Percentiles rank a stretch among this genome's conserved stretches.
Evolutionary conservation across 2,797 vertebrate genomes (phyloP).

Genomic region (Anableps anableps): DNA sequence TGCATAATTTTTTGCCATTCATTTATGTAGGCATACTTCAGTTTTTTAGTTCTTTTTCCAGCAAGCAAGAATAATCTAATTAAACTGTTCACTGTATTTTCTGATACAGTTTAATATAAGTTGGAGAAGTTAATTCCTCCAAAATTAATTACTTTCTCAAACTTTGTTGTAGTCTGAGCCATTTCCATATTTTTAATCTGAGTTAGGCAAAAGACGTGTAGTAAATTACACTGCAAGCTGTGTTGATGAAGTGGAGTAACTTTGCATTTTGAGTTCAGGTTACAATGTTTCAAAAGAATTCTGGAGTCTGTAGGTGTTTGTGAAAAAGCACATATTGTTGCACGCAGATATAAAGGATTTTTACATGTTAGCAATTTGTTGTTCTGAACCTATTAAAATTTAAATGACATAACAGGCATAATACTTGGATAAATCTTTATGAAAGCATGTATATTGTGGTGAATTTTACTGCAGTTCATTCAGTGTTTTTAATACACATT

Average conservation of each 20-base stretch:
- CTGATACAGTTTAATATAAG: conserved; percentile 43
- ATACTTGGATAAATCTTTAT: background rate
- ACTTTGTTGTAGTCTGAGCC: conserved; percentile 44
- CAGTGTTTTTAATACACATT: background rate
- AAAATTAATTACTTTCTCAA: conserved; percentile 65
- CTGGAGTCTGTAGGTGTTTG: background rate
- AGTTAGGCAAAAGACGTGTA: conserved; percentile 30
- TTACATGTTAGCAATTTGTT: background rate
- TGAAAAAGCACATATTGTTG: background rate
- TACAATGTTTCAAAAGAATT: background rate
- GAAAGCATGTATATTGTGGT: background rate
- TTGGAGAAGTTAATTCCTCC: conserved; percentile 60
- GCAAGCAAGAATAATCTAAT: conserved; percentile 52
- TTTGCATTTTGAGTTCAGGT: conserved; percentile 1
- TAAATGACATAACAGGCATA: background rate
- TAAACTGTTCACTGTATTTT: conserved; percentile 58
- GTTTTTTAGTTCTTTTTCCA: conserved; percentile 36
- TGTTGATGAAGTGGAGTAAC: background rate
- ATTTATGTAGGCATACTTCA: conserved; percentile 12
- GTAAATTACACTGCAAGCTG: conserved; percentile 12
- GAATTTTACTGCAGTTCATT: background rate
- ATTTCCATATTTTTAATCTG: conserved; percentile 59
- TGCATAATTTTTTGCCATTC: background rate
- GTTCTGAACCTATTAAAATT: background rate
- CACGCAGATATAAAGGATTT: background rate